These are phyloP conservation scores for Cynopterus sphinx DNA, from an alignment of 2,797 vertebrate genomes.

Conservation along the genomic window DNA sequence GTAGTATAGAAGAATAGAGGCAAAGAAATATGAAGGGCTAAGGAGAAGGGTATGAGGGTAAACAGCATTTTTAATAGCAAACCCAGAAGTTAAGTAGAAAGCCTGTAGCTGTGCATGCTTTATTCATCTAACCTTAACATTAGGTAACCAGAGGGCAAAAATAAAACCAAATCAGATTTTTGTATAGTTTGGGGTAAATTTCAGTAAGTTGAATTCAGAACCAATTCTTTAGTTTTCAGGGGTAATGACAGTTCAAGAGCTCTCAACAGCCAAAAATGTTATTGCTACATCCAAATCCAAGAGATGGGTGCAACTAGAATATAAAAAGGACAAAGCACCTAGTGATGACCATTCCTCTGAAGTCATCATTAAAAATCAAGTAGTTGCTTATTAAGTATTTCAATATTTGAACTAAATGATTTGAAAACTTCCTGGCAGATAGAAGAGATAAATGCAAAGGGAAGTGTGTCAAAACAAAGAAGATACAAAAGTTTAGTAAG, in stretches of 20 bases:
- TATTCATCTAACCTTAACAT: slow-evolving; percentile 89
- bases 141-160: slow-evolving; percentile 78
- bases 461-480: slow-evolving; percentile 75
- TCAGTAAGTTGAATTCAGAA: slow-evolving; percentile 78
- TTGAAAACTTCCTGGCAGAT: slow-evolving; percentile 70
- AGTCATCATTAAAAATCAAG: slow-evolving; percentile 83
- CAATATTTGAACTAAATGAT: slow-evolving; percentile 76
- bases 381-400: slow-evolving; percentile 79
- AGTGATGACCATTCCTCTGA: slow-evolving; percentile 75
- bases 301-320: slow-evolving; percentile 76
- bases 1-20: slow-evolving; percentile 64
- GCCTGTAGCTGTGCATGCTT: slow-evolving; percentile 92
- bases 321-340: slow-evolving; percentile 81
- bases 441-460: slow-evolving; percentile 68
- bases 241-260: slow-evolving; percentile 81
- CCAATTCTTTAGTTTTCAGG: slow-evolving; percentile 76
- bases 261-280: slow-evolving; percentile 82
- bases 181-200: slow-evolving; percentile 79
- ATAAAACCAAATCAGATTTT: slow-evolving; percentile 78
- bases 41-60: slow-evolving; percentile 70
- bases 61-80: slow-evolving; percentile 83
- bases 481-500: slow-evolving; percentile 85
- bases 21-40: slow-evolving; percentile 67
- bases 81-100: slow-evolving; percentile 87
- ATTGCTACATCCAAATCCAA: slow-evolving; percentile 86